Base-by-base conservation (phyloP, 37 sponge, comb jelly and placozoan species). In the Geodia barretti region DNA sequence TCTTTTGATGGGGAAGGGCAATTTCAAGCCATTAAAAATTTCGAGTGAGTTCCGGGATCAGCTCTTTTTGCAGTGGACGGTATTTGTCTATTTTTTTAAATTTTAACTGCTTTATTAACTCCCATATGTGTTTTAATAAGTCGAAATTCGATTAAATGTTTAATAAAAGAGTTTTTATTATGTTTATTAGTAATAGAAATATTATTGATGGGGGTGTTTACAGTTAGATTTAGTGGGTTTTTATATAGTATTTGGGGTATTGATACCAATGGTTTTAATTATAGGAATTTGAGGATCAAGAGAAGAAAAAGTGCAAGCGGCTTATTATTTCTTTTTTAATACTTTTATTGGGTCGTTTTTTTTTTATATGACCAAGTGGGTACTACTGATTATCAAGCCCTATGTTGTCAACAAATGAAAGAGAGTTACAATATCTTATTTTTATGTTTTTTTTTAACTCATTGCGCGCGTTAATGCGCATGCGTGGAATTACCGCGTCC, bases 261-360 rank as follows among this genome's bases (percentile, higher is more conserved):
- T 93, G 40, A 88, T 93, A 7, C 94, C 94, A 29, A 89, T 93
- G 94, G 81, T 89, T 89, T 86, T 89, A 86, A 88, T 92, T 54
- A 92, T 92, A 42, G 89, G 89, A 25, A 63, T 92, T 38, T 92
- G 93, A 73, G 93, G 93, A 20, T 74, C 85, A 24, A 74, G 93
- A 41, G 93, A 92, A 76, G 89, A 88, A 75, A 88, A 88, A 66
- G 77, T 93, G 0, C 66, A 69, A 42, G 94, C 90, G 7, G 36
- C 87, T 24, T 93, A 89, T 89, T 86, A 93, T 89, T 89, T 93
- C 77, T 88, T 92, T 64, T 89, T 93, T 86, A 86, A 89, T 83
- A 93, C 94, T 62, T 93, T 93, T 89, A 63, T 89, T 36, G 94
- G 90, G 24, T 93, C 94, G 2, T 87, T 93, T 89, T 93, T 75